A percentile compares a stretch with the other conserved stretches of the same genome.
phyloP scores from a whole-genome alignment of 2,888 invertebrate genomes.

The Frankliniella intonsa region DNA sequence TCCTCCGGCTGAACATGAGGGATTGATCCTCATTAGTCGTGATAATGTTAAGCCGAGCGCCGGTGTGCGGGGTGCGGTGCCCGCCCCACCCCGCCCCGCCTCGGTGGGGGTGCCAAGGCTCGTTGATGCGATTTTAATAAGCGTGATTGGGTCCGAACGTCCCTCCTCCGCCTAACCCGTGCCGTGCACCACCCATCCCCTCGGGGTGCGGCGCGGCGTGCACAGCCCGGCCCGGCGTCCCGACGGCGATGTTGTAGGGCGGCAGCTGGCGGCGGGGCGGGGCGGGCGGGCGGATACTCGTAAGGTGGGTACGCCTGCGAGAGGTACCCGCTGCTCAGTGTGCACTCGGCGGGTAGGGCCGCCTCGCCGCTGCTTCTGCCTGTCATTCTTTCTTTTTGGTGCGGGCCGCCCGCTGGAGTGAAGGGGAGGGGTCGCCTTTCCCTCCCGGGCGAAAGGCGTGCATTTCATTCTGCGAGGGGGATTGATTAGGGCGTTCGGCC shows the following conservation, averaged over 20 bases:
- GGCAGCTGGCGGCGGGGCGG: no score
- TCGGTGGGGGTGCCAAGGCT: conserved; percentile 4
- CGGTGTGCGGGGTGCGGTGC: background rate
- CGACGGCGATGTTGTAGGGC: no score
- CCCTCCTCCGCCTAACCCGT: background rate
- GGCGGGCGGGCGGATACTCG: no score
- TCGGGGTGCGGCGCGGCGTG: no score
- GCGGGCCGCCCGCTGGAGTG: no score
- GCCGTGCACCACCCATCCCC: conserved; percentile 1
- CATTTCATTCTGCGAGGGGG: background rate
- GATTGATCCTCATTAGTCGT: conserved; percentile 12
- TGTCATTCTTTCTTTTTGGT: no score
- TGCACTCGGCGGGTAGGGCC: no score
- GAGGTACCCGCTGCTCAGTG: no score
- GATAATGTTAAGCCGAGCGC: background rate
- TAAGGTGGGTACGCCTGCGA: no score
- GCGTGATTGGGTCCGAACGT: conserved; percentile 22
- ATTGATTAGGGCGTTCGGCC: conserved; percentile 1
- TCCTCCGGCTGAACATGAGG: background rate
- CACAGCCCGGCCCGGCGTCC: no score
- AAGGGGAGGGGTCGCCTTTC: background rate
- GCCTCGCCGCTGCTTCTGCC: no score
- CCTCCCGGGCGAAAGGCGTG: background rate
- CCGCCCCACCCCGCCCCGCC: background rate
- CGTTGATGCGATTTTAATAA: conserved; percentile 27